Evolutionary conservation across 2,113 vertebrate genomes (phyloP).

Genomic region (Machaerirhynchus nigripectus): DNA sequence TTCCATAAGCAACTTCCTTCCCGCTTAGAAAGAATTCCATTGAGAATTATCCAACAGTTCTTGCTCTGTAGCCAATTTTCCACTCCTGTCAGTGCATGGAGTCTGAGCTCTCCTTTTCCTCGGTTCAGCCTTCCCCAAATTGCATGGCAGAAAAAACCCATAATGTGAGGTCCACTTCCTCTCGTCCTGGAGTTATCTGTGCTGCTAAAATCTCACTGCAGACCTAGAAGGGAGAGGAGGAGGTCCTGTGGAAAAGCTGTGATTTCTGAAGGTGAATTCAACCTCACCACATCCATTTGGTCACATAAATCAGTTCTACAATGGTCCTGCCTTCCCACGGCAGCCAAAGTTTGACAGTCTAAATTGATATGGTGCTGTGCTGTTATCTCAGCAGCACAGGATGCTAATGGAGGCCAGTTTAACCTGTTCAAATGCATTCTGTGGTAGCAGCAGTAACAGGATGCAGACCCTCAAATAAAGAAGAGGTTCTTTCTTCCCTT

Average conservation of each 20-base stretch:
- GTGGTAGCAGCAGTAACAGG: background rate
- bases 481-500: background rate
- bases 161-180: background rate
- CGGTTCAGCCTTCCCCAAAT: background rate
- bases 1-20: slow-evolving; percentile 59
- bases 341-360: background rate
- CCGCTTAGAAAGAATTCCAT: background rate
- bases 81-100: background rate
- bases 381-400: background rate
- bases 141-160: background rate
- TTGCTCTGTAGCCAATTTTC: slow-evolving; percentile 41
- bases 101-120: background rate
- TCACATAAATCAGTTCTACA: background rate
- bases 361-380: background rate
- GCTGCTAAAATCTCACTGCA: background rate
- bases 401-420: background rate
- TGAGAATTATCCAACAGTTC: slow-evolving; percentile 11
- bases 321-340: background rate
- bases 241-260: background rate
- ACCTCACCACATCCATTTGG: background rate
- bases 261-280: background rate
- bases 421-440: background rate
- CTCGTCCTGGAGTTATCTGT: background rate
- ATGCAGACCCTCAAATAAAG: background rate
- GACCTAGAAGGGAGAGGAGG: background rate